Evolutionary conservation across 2,888 invertebrate species (phyloP).

Genomic region (Pseudococcus jackbeardsleyi): DNA sequence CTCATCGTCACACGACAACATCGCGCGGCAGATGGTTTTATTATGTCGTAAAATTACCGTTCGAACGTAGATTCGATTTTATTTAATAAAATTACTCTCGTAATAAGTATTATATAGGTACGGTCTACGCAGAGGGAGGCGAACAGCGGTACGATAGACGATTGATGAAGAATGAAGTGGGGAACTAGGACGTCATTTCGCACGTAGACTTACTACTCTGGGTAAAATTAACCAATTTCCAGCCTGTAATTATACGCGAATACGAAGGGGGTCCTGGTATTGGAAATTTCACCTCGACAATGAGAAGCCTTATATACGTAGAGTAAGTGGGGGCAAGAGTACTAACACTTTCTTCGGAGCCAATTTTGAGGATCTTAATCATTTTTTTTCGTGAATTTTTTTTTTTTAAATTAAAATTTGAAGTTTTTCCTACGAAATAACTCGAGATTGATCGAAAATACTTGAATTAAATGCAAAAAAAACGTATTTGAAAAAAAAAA

Average conservation of each 20-base stretch:
- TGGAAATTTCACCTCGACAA: slow-evolving; percentile 6
- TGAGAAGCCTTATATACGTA: not conserved
- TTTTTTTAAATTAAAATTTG: too few species aligned
- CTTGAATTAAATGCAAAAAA: too few species aligned
- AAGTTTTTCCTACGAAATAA: too few species aligned
- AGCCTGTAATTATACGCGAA: not conserved
- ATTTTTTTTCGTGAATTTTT: too few species aligned
- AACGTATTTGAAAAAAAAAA: too few species aligned
- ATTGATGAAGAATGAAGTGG: too few species aligned
- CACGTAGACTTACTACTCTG: too few species aligned
- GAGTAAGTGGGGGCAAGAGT: too few species aligned
- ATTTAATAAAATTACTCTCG: slow-evolving; percentile 12
- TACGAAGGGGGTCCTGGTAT: not conserved
- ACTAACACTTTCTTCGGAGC: too few species aligned
- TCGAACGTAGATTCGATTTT: slow-evolving; percentile 42
- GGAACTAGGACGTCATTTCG: too few species aligned
- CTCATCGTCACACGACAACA: slow-evolving; percentile 13
- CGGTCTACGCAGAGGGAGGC: not conserved
- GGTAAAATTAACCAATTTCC: not conserved
- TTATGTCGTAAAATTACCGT: slow-evolving; percentile 53
- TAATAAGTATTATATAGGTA: not conserved
- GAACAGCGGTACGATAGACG: not conserved
- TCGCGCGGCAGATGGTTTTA: slow-evolving; percentile 21
- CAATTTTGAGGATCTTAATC: too few species aligned
- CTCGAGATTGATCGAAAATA: too few species aligned